Percentiles rank a stretch among this genome's conserved stretches.
These are phyloP conservation scores for Sinelater perroti DNA, from an alignment of 2,888 invertebrate species.

Conservation along the genomic window DNA sequence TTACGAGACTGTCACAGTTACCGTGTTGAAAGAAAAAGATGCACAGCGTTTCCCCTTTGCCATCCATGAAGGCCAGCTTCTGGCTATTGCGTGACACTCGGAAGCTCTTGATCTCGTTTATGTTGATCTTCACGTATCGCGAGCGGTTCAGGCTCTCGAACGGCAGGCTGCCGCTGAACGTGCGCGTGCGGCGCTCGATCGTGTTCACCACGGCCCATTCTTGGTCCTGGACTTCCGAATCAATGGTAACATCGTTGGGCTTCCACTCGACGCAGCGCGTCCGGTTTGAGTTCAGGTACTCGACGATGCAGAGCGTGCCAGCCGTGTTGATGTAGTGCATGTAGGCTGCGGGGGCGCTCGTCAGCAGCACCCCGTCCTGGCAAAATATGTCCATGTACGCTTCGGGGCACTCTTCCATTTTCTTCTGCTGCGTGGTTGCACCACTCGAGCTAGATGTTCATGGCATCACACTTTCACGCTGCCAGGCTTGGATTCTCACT, in stretches of 20 bases:
- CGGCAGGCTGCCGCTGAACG: constrained; percentile 65
- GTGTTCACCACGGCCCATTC: constrained; percentile 88
- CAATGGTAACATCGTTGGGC: constrained; percentile 79
- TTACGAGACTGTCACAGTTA: constrained; percentile 81
- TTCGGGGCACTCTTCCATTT: constrained; percentile 50
- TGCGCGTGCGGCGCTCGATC: constrained; percentile 71
- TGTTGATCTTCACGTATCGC: constrained; percentile 65
- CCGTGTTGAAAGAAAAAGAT: constrained; percentile 89
- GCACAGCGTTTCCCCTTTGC: constrained; percentile 76
- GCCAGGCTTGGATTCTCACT: not conserved
- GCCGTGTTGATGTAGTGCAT: constrained; percentile 65
- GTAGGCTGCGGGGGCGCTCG: constrained; percentile 70
- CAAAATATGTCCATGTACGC: constrained; percentile 71
- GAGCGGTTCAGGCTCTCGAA: constrained; percentile 59
- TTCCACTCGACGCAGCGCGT: constrained; percentile 79
- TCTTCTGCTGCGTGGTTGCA: constrained; percentile 14
- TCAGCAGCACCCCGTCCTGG: constrained; percentile 81
- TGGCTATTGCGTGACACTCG: constrained; percentile 66
- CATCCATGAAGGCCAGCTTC: constrained; percentile 72
- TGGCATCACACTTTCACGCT: constrained; percentile 13
- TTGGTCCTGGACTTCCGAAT: constrained; percentile 79
- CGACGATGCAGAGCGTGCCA: constrained; percentile 75
- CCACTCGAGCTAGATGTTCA: constrained; percentile 13
- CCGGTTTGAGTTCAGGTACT: constrained; percentile 64
- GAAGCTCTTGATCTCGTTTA: constrained; percentile 73